Evolutionary conservation across 2,113 vertebrate genomes (phyloP).

Genomic region (Epinephelus fuscoguttatus): DNA sequence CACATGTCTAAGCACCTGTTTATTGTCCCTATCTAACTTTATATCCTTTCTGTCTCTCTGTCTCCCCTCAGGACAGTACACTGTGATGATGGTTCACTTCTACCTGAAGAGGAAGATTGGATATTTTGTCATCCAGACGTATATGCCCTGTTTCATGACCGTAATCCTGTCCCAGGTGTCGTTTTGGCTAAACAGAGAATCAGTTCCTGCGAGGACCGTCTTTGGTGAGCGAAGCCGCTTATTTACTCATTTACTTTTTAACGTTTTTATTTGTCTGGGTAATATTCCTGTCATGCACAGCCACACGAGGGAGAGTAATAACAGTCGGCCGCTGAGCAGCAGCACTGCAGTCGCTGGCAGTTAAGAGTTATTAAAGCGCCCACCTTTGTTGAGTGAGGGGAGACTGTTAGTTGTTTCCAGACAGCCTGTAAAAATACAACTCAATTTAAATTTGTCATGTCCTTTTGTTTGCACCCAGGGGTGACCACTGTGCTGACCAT

Average conservation of each 20-base stretch:
- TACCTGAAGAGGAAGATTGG: conserved; percentile 98
- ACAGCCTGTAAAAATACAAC: background rate
- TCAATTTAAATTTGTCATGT: conserved; percentile 7
- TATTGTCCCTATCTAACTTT: conserved; percentile 33
- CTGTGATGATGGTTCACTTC: conserved; percentile 97
- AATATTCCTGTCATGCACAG: conserved; percentile 31
- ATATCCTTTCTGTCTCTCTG: conserved; percentile 10
- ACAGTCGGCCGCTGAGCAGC: conserved; percentile 6
- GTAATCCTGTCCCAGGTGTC: conserved; percentile 98
- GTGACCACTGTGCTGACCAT: conserved; percentile 98
- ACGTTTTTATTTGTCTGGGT: conserved; percentile 29
- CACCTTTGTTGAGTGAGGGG: conserved; percentile 19
- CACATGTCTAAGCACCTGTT: conserved; percentile 9
- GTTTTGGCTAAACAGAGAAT: conserved; percentile 98
- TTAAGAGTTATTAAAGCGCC: conserved; percentile 45
- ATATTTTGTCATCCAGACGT: conserved; percentile 98
- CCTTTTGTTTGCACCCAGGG: conserved; percentile 80
- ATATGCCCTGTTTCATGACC: conserved; percentile 99
- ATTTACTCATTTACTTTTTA: background rate
- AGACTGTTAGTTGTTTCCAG: conserved; percentile 1
- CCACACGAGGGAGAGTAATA: conserved; percentile 34
- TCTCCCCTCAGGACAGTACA: conserved; percentile 90
- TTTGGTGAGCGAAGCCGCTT: conserved; percentile 89
- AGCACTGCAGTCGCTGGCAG: conserved; percentile 13
- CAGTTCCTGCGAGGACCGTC: conserved; percentile 95